phyloP scores from a whole-genome alignment of 2,113 vertebrate species.

The chimpanzee (Pan troglodytes) region NHGRI_mPanTro3-v2.1_pri NC_072403.2:9637001-9637500 shows the following conservation, averaged over 20 bases:
- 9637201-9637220: not conserved
- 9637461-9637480: not conserved
- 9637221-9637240: not conserved
- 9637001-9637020: not conserved
- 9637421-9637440: not conserved
- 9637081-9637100: not conserved
- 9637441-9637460: not conserved
- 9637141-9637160: not conserved
- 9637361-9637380: not conserved
- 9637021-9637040: not conserved
- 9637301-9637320: not conserved
- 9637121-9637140: not conserved
- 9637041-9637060: not conserved
- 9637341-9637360: not conserved
- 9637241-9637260: not conserved
- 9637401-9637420: not conserved
- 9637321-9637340: not conserved
- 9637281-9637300: not conserved
- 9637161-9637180: not conserved
- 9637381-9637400: not conserved
- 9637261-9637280: not conserved
- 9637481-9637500: not conserved
- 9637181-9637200: not conserved
- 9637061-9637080: not conserved
- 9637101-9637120: not conserved